Base-by-base conservation (phyloP, 2,888 invertebrate species). In the Deladenus siricidicola region DNA sequence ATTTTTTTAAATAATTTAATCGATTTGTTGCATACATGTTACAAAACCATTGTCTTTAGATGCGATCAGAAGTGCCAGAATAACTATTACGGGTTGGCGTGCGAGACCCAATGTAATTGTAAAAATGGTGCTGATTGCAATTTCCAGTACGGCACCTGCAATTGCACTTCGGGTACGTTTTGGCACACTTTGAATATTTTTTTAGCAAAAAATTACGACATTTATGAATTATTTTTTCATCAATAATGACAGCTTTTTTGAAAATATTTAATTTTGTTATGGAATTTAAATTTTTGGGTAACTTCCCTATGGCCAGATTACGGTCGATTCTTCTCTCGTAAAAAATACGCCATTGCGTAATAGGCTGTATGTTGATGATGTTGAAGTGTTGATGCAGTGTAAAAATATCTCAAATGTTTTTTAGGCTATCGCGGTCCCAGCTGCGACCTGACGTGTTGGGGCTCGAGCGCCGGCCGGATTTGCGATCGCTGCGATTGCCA, bases 11-110 rank as follows among this genome's bases (percentile, higher is more conserved):
- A 14, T 52, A 14, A n/a, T 19, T 10, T 1, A 23, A 39, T 43
- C 43, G 17, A 8, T 30, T 19, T 51, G n/a, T 51, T 51, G 28
- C n/a, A 23, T 17, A 4, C 43, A 4, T n/a, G n/a, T n/a, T n/a
- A n/a, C n/a, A n/a, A n/a, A n/a, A n/a, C n/a, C n/a, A n/a, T n/a
- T n/a, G n/a, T n/a, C n/a, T 57, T 29, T 6, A 89, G 62, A 29
- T 74, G 74, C 53, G 65, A 66, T 0, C 53, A 64, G 28, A 71
- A 72, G 3, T 83, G 83, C 65, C 79, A 79, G 3, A 82, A 84
- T 49, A 90, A 90, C n/a, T 87, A 85, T 65, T 90, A 90, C 83
- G 91, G 91, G 0, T 85, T 84, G 4, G 34, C 73, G 19, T 80
- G 80, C 64, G 63, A 62, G 4, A 64, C 72, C 19, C 62, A 69